phyloP scores from a whole-genome alignment of 2,113 vertebrate species.

The Hippoglossus stenolepis region DNA sequence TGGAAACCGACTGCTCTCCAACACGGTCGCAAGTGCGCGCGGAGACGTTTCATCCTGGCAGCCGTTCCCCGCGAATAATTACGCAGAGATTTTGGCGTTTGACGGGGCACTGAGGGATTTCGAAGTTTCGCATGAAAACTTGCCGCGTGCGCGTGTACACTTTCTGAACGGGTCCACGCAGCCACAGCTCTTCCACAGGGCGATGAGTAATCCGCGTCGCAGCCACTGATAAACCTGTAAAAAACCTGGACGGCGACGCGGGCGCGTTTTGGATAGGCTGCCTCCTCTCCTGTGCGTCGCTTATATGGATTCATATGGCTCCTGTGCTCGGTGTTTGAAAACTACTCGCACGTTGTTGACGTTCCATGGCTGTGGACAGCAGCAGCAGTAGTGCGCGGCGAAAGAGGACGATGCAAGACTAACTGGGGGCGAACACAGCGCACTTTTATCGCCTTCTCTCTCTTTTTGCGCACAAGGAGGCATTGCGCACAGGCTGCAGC shows the following conservation, averaged over 20 bases:
- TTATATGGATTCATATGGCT: conserved; percentile 55
- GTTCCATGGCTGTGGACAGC: conserved; percentile 74
- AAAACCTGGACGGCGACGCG: conserved; percentile 66
- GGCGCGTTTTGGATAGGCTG: conserved; percentile 67
- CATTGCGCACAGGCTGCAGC: conserved; percentile 74
- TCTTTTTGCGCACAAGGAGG: conserved; percentile 52
- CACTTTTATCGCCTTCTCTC: conserved; percentile 65
- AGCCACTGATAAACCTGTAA: conserved; percentile 58
- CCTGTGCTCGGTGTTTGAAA: conserved; percentile 38
- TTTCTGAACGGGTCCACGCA: conserved; percentile 39
- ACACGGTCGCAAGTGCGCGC: conserved; percentile 53
- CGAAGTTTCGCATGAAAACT: conserved; percentile 53
- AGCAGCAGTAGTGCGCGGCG: conserved; percentile 63
- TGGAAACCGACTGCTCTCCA: conserved; percentile 60
- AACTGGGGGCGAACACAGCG: conserved; percentile 63
- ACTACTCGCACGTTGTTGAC: conserved; percentile 54
- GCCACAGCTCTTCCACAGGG: conserved; percentile 47
- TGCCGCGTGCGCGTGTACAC: neutral
- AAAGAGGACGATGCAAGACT: conserved; percentile 71
- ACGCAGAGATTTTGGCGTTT: conserved; percentile 50
- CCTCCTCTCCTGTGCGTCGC: conserved; percentile 24
- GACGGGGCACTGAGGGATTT: conserved; percentile 49
- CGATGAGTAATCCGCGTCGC: conserved; percentile 72
- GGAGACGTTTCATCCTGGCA: conserved; percentile 45
- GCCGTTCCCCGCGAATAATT: conserved; percentile 44